phyloP scores from a whole-genome alignment of 2,113 vertebrate species.

The Odobenus rosmarus region DNA sequence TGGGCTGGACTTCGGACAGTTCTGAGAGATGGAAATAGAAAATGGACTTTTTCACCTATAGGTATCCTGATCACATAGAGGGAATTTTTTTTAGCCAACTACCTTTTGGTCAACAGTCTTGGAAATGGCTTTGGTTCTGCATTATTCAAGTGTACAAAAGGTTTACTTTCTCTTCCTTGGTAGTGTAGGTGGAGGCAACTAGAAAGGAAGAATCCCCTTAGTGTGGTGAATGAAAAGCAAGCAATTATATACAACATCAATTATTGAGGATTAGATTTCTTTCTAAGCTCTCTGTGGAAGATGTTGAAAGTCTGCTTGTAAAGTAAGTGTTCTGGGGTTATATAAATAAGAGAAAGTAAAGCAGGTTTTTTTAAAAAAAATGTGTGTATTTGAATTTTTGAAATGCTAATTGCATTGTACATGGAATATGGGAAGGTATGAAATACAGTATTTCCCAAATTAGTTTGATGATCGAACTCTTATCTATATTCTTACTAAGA shows the following conservation, averaged over 20 bases:
- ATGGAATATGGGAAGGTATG: background rate
- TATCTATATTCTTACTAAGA: background rate
- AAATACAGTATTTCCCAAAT: background rate
- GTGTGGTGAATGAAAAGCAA: background rate
- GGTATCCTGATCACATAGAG: background rate
- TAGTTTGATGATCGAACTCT: background rate
- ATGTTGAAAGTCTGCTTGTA: background rate
- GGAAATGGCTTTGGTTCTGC: background rate
- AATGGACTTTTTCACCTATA: background rate
- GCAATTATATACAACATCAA: background rate
- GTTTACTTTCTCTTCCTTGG: constrained; percentile 30
- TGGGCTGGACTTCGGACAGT: background rate
- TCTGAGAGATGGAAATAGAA: background rate
- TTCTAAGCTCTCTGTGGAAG: background rate
- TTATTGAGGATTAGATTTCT: background rate
- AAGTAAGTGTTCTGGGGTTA: background rate
- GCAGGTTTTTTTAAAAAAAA: background rate
- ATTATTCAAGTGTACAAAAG: background rate
- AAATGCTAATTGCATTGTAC: background rate
- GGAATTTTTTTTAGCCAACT: background rate
- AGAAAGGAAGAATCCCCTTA: background rate
- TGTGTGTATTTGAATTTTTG: background rate
- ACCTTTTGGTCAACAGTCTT: background rate
- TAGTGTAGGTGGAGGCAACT: background rate
- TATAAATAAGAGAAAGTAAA: background rate